Base-by-base conservation (phyloP, 2,888 invertebrate genomes). In the Heliconius cydno region DNA sequence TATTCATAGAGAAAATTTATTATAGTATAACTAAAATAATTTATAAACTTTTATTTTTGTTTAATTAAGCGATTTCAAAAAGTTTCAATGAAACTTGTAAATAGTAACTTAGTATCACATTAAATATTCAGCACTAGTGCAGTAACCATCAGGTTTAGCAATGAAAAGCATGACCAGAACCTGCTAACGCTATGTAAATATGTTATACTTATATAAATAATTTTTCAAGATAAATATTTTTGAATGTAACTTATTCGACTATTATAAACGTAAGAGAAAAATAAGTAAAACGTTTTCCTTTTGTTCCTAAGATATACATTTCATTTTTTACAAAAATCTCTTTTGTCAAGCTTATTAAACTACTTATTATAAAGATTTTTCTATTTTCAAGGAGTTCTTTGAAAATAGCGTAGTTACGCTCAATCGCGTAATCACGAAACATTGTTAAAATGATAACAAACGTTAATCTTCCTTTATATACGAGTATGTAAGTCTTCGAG, bases 371-470 rank as follows among this genome's bases (percentile, higher is more conserved):
- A 57, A 60, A 60, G 3, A 60, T 25, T 25, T 25, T 38, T 25
- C 34, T 60, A 25, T 73, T 60, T 60, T n/a, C 60, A 34, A 73
- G 34, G 60, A 60, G n/a, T n/a, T 34, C 34, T 34, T 34, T 34
- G 34, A 34, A 34, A 34, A 34, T 34, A 34, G 34, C 34, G 34
- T 34, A 34, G 34, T 34, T 34, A 60, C 34, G 60, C 60, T 13
- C 13, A 60, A 73, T 9, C n/a, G 34, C 34, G 57, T 60, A 34
- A 52, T 52, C 46, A 52, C 30, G 12, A 60, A 34, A 41, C 38
- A 60, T 73, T 34, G 72, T 73, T 73, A 72, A 57, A 60, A 73
- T 57, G n/a, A 73, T 72, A n/a, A 72, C 52, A 72, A 57, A 34
- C 52, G 30, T 46, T n/a, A 73, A 60, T 70, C 41, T 41, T 15